Percentiles rank a stretch among this genome's conserved stretches.
phyloP scores from a whole-genome alignment of 1,140 invertebrate species.

The Lordiphosa stackelbergi region DNA sequence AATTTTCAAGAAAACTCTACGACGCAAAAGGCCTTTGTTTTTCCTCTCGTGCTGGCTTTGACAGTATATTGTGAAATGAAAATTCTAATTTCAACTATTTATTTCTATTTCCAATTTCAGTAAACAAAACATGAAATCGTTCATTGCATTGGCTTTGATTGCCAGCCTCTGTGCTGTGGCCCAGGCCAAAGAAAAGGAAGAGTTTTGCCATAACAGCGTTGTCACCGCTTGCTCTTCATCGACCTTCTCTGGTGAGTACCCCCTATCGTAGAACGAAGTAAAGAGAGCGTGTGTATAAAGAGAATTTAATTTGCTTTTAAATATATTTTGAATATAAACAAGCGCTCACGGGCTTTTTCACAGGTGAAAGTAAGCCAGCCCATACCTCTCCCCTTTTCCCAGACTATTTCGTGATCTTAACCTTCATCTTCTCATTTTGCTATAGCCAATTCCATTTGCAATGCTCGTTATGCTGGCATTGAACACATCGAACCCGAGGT shows the following conservation, averaged over 20 bases:
- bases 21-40: conserved; percentile 47
- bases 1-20: conserved; percentile 59
- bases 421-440: conserved; percentile 3
- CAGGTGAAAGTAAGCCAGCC: conserved; percentile 59
- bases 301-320: conserved; percentile 43
- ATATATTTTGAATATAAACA: conserved; percentile 61
- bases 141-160: conserved; percentile 78
- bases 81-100: conserved; percentile 42
- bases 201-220: conserved; percentile 82
- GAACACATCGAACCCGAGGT: conserved; percentile 78
- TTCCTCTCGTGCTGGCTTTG: conserved; percentile 13
- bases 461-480: conserved; percentile 83
- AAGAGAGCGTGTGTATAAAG: conserved; percentile 38
- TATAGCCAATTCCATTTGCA: conserved; percentile 77
- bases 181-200: conserved; percentile 77
- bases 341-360: conserved; percentile 68
- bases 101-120: conserved; percentile 33
- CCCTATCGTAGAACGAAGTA: conserved; percentile 5
- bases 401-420: conserved; percentile 14
- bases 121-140: conserved; percentile 79
- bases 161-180: conserved; percentile 78
- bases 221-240: conserved; percentile 78
- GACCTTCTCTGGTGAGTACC: conserved; percentile 56
- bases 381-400: not conserved
- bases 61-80: conserved; percentile 47